phyloP scores from a whole-genome alignment of 2,113 vertebrate species.

The Hymenochirus boettgeri region DNA sequence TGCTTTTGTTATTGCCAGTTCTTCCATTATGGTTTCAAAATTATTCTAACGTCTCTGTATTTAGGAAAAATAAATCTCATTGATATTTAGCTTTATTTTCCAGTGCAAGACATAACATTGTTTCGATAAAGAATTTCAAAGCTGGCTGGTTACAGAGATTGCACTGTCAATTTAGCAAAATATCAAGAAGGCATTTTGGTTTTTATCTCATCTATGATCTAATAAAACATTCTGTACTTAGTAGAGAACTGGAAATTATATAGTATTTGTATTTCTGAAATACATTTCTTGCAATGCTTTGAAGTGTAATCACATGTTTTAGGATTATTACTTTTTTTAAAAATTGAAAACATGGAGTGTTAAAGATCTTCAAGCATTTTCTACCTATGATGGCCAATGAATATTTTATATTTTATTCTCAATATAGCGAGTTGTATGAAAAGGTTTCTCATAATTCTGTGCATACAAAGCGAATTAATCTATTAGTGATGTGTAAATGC shows the following conservation, averaged over 20 bases:
- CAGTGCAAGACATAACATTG: not conserved
- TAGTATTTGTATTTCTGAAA: not conserved
- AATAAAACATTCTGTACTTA: not conserved
- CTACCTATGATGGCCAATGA: no score
- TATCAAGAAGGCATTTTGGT: not conserved
- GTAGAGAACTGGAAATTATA: not conserved
- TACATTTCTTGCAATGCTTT: not conserved
- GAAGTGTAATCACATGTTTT: not conserved
- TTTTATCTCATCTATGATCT: no score
- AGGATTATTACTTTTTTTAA: no score
- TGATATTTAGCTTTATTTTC: slow-evolving; percentile 6
- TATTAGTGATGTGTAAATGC: not conserved
- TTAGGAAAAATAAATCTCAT: slow-evolving; percentile 1
- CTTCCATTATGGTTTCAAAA: slow-evolving; percentile 15
- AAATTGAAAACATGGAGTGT: no score
- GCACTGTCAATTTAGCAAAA: not conserved
- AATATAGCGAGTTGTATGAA: no score
- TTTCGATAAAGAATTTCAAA: not conserved
- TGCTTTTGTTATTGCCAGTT: slow-evolving; percentile 3
- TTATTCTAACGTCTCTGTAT: not conserved
- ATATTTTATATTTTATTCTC: no score
- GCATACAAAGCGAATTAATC: no score
- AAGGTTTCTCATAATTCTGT: no score
- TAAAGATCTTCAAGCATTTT: no score
- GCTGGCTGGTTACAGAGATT: not conserved